A percentile compares a stretch with the other conserved stretches of the same genome.
These are phyloP conservation scores for Nysson spinosus DNA, from an alignment of 2,888 invertebrate genomes.

Conservation along the genomic window DNA sequence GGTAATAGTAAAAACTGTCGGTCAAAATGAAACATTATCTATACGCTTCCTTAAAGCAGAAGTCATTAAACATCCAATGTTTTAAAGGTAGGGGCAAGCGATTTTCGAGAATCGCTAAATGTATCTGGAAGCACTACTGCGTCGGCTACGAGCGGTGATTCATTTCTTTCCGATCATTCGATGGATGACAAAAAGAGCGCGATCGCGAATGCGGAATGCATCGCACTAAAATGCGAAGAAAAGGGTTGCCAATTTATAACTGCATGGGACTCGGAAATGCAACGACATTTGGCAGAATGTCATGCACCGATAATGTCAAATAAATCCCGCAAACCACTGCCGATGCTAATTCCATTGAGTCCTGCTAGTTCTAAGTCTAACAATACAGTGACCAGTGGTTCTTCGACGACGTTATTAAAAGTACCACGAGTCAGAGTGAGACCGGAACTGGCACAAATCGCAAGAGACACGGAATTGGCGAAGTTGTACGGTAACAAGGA, in stretches of 20 bases:
- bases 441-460: conserved; percentile 73
- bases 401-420: conserved; percentile 65
- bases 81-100: conserved; percentile 75
- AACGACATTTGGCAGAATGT: conserved; percentile 71
- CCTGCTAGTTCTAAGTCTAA: conserved; percentile 53
- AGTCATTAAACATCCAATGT: neutral
- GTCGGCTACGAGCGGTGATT: conserved; percentile 37
- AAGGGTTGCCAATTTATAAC: conserved; percentile 81
- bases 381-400: conserved; percentile 44
- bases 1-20: conserved; percentile 56
- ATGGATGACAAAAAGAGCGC: conserved; percentile 60
- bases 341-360: conserved; percentile 71
- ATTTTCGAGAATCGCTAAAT: conserved; percentile 62
- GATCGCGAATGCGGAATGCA: conserved; percentile 78
- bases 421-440: conserved; percentile 72
- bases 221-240: conserved; percentile 76
- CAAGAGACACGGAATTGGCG: conserved; percentile 71
- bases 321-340: conserved; percentile 70
- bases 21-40: no score
- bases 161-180: conserved; percentile 47
- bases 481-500: conserved; percentile 69
- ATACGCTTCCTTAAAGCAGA: no score
- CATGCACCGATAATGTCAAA: conserved; percentile 59
- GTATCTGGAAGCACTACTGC: conserved; percentile 38
- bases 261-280: conserved; percentile 81